Percentiles rank a stretch among this genome's conserved stretches.
These are phyloP conservation scores for Danio albolineatus DNA, from an alignment of 2,797 vertebrate species.

Conservation along the genomic window DNA sequence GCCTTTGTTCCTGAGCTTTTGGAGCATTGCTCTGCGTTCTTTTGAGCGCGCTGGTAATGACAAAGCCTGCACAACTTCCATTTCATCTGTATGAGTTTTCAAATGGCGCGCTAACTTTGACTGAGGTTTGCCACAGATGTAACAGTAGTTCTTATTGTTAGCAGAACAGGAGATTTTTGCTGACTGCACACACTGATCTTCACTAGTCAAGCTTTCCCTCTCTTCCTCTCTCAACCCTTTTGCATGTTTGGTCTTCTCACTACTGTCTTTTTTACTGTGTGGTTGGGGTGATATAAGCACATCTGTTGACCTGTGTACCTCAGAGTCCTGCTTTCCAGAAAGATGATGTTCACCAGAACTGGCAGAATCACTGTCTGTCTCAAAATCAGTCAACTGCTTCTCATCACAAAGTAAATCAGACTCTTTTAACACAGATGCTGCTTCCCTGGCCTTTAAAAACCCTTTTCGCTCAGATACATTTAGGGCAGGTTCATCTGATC, in stretches of 20 bases:
- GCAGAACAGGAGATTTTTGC: background rate
- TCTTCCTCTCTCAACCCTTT: background rate
- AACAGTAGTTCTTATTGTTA: background rate
- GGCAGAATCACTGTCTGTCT: background rate
- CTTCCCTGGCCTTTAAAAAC: constrained; percentile 1
- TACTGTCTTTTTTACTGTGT: no score
- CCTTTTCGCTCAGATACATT: constrained; percentile 4
- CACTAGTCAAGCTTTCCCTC: background rate
- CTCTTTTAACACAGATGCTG: background rate
- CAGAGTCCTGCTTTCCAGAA: background rate
- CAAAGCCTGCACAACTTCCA: background rate
- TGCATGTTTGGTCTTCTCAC: no score
- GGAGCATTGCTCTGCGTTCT: background rate
- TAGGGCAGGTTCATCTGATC: background rate
- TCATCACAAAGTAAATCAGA: constrained; percentile 25
- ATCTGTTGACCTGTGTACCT: background rate
- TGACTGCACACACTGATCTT: constrained; percentile 4
- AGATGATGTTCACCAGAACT: background rate
- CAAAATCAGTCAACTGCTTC: constrained; percentile 12
- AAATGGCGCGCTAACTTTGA: background rate
- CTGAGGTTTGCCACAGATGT: constrained; percentile 12
- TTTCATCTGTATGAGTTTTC: constrained; percentile 3
- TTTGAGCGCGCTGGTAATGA: background rate
- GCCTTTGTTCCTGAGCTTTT: background rate
- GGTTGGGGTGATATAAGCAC: background rate